Evolutionary conservation across 2,797 vertebrate genomes (phyloP), one percentile per base, ranked within the genome.

Genomic region (Oreochromis mossambicus): DNA sequence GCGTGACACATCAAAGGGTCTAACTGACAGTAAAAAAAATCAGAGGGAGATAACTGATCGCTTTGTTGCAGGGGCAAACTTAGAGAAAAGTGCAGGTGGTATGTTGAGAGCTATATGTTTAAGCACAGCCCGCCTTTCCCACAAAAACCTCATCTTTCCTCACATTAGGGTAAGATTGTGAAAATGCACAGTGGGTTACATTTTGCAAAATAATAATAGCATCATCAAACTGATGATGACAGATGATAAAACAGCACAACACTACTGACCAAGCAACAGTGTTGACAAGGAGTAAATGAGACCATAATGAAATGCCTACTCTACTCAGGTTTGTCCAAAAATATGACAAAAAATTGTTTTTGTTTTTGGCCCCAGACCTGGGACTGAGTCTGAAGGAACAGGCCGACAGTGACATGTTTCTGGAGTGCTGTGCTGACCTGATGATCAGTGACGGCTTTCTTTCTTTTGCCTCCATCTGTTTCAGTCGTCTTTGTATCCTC

Each of bases 91-190:
- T 68, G 38, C 63, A 68, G 36, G 38, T 4, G n/a, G 36, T 68
- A 24, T 1, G 63, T 10, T 4, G 0, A 10, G 38, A 68, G 38
- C 36, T 68, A 41, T 15, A 0, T 15, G 36, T 43, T 68, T 68
- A 0, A 21, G 2, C 36, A 24, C 10, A 66, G 36, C 12, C 36
- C 0, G 4, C 52, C 21, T 55, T 26, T 26, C 52, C 21, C 6
- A 26, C 21, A 55, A 15, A 56, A 29, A 29, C 26, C 4, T 29
- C 13, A 56, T 56, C 13, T 26, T 56, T 29, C 13, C 24, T 55
- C 0, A 43, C n/a, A 24, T 10, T 0, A 3, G 13, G 63, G 36
- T 68, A 14, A n/a, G 63, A 41, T 2, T 63, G 36, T 63, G 58
- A 68, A 68, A 24, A 24, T 68, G 3, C n/a, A 43, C 63, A 68